Evolutionary conservation across 1,140 invertebrate species (phyloP), one percentile per base, ranked within the genome.

Genomic region (Sitophilus oryzae): DNA sequence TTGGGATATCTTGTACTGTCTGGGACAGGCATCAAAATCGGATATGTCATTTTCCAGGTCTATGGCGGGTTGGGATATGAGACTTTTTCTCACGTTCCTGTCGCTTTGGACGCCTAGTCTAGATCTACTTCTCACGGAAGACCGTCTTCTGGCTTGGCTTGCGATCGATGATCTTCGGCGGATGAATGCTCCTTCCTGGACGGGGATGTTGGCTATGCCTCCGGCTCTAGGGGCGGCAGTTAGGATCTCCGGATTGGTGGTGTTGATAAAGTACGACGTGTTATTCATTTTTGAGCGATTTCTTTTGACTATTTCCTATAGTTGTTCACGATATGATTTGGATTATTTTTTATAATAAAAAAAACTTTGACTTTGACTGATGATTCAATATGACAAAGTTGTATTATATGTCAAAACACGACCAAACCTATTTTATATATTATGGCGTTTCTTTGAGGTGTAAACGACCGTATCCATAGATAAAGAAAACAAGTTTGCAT

Each of bases 121-220:
- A 16, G 25, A n/a, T 19, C 40, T 43, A n/a, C n/a, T 19, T 20
- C 16, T 35, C 16, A n/a, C n/a, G 8, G 10, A 4, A n/a, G 3
- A 11, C 9, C 20, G 21, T 40, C 18, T 3, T n/a, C 23, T 11
- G 4, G 38, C 20, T 44, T 44, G 36, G 30, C 11, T 14, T 9
- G 6, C 19, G 16, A 18, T 15, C 11, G 8, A 15, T 15, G 2
- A 6, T 20, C n/a, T 42, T 42, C 1, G 3, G 3, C 4, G n/a
- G 11, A 20, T 23, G n/a, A 25, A 30, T 14, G 21, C 10, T 15
- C 15, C 11, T 35, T 34, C 22, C 3, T 20, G 44, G 10, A 23
- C n/a, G 6, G 11, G 11, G 16, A 57, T 57, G 19, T 57, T 57
- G 30, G 55, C 55, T 14, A 57, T 45, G 16, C 55, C 55, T 37